Percentiles rank a stretch among this genome's conserved stretches.
phyloP scores from a whole-genome alignment of 1,140 invertebrate genomes.

The Zaprionus tsacasi region DNA sequence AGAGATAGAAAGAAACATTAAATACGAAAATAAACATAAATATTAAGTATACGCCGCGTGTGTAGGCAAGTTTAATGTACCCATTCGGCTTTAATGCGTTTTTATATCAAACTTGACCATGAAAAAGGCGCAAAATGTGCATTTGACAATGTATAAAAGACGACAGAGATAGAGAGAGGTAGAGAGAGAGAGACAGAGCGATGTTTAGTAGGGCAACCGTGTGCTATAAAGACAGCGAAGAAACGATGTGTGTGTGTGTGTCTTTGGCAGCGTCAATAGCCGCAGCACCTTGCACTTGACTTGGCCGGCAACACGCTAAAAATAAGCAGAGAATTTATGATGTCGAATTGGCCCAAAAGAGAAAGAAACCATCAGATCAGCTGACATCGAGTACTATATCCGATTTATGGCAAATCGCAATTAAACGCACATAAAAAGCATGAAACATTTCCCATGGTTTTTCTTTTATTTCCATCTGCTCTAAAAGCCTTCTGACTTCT shows the following conservation, averaged over 20 bases:
- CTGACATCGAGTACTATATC: neutral
- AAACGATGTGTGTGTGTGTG: constrained; percentile 20
- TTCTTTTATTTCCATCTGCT: neutral
- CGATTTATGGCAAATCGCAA: constrained; percentile 13
- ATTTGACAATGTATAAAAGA: constrained; percentile 16
- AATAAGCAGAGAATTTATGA: constrained; percentile 68
- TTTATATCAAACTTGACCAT: constrained; percentile 56
- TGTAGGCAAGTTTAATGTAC: constrained; percentile 40
- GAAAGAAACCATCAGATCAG: neutral
- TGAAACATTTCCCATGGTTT: constrained; percentile 8
- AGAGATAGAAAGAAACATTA: neutral
- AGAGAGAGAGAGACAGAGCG: neutral
- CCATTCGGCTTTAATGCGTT: constrained; percentile 34
- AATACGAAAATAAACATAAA: constrained; percentile 15
- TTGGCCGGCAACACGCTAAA: constrained; percentile 54
- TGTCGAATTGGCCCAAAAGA: constrained; percentile 33
- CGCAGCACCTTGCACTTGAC: constrained; percentile 72
- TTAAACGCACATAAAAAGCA: constrained; percentile 23
- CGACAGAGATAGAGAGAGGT: neutral
- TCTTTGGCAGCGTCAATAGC: constrained; percentile 63
- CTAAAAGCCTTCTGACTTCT: constrained; percentile 78
- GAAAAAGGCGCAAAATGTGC: constrained; percentile 31
- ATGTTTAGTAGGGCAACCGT: constrained; percentile 4
- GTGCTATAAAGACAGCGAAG: constrained; percentile 22
- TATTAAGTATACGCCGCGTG: constrained; percentile 51